Percentiles rank a stretch among this genome's conserved stretches.
Evolutionary conservation across 1,140 invertebrate genomes (phyloP).

Genomic region (Caenorhabditis elegans): WBcel235 BX284604.4:9637501-9638000

Average conservation of each 20-base stretch:
- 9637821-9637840: background rate
- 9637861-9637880: background rate
- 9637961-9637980: constrained; percentile 4
- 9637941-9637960: background rate
- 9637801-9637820: background rate
- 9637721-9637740: background rate
- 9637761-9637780: background rate
- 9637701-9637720: background rate
- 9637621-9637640: constrained; percentile 11
- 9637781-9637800: background rate
- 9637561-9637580: constrained; percentile 8
- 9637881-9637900: too few species aligned
- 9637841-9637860: background rate
- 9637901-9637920: background rate
- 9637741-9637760: background rate
- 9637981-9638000: background rate
- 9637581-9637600: constrained; percentile 1
- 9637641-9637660: background rate
- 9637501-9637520: too few species aligned
- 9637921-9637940: background rate
- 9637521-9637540: too few species aligned
- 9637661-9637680: background rate
- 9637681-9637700: background rate
- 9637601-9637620: background rate
- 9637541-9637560: background rate